Evolutionary conservation across 2,797 vertebrate species (phyloP).

Genomic region (Neoniphon sammara): DNA sequence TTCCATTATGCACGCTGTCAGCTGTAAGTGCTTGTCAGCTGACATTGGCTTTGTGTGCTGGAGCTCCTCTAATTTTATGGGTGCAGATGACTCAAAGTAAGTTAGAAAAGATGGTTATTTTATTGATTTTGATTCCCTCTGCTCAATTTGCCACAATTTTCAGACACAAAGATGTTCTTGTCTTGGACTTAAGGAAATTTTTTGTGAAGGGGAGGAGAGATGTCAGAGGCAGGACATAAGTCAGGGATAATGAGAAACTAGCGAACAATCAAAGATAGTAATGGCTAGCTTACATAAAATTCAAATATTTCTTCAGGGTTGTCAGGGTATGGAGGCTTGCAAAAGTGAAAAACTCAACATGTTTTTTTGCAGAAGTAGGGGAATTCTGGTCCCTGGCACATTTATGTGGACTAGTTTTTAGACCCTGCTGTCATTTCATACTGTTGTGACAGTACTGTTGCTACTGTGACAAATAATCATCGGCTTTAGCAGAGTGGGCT

Average conservation of each 20-base stretch:
- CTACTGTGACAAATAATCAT: too few relatives aligned
- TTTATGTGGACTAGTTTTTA: too few relatives aligned
- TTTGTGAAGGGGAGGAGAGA: conserved; percentile 21
- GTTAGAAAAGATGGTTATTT: conserved; percentile 46
- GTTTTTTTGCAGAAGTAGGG: conserved; percentile 5
- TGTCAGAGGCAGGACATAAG: conserved; percentile 41
- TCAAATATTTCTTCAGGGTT: conserved; percentile 2
- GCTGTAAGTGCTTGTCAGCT: conserved; percentile 24
- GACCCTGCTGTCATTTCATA: too few relatives aligned
- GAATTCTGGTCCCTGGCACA: neutral
- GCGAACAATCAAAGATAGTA: conserved; percentile 19
- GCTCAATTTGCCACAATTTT: neutral
- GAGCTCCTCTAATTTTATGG: conserved; percentile 34
- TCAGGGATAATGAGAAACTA: conserved; percentile 49
- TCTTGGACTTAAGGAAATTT: conserved; percentile 28
- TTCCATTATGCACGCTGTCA: conserved; percentile 17
- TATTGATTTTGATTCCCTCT: conserved; percentile 38
- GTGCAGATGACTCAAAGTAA: conserved; percentile 27
- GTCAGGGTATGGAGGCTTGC: conserved; percentile 37
- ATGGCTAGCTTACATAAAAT: conserved; percentile 29
- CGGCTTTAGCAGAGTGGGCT: too few relatives aligned
- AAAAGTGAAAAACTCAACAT: conserved; percentile 20
- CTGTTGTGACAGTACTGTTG: too few relatives aligned
- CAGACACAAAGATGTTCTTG: conserved; percentile 8
- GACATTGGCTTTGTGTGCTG: conserved; percentile 24